These are phyloP conservation scores for Xyrichtys novacula DNA, from an alignment of 2,797 vertebrate species.

Conservation along the genomic window DNA sequence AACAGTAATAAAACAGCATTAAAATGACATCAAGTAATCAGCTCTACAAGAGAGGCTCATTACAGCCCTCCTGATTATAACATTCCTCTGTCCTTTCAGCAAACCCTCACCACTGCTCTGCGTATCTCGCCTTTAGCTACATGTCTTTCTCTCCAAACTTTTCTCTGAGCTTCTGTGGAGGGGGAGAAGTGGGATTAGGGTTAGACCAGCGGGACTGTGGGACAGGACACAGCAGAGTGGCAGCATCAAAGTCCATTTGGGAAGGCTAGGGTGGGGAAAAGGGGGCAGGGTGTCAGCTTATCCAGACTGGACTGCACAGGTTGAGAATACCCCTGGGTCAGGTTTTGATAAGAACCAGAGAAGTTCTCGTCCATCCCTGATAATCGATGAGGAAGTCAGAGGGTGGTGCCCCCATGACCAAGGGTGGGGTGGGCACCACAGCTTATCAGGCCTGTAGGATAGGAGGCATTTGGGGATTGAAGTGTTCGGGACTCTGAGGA, in stretches of 20 bases:
- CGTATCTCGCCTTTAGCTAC: conserved; percentile 54
- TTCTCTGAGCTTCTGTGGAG: conserved; percentile 58
- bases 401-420: conserved; percentile 64
- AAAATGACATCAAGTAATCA: conserved; percentile 85
- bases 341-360: conserved; percentile 69
- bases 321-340: conserved; percentile 75
- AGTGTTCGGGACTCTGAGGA: conserved; percentile 29
- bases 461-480: conserved; percentile 9
- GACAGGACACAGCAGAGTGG: conserved; percentile 47
- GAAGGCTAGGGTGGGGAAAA: conserved; percentile 9
- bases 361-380: conserved; percentile 81
- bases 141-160: conserved; percentile 49
- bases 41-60: conserved; percentile 76
- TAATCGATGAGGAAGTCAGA: conserved; percentile 78
- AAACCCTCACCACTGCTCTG: conserved; percentile 63
- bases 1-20: conserved; percentile 84
- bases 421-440: conserved; percentile 68
- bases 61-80: conserved; percentile 69
- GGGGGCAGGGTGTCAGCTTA: conserved; percentile 75
- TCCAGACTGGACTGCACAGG: conserved; percentile 86
- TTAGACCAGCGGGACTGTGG: conserved; percentile 46
- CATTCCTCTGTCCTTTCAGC: conserved; percentile 78
- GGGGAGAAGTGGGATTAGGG: conserved; percentile 33
- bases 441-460: conserved; percentile 85
- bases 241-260: conserved; percentile 40